Base-by-base conservation (phyloP, 2,888 invertebrate genomes). In the Drosophila subquinaria region DNA sequence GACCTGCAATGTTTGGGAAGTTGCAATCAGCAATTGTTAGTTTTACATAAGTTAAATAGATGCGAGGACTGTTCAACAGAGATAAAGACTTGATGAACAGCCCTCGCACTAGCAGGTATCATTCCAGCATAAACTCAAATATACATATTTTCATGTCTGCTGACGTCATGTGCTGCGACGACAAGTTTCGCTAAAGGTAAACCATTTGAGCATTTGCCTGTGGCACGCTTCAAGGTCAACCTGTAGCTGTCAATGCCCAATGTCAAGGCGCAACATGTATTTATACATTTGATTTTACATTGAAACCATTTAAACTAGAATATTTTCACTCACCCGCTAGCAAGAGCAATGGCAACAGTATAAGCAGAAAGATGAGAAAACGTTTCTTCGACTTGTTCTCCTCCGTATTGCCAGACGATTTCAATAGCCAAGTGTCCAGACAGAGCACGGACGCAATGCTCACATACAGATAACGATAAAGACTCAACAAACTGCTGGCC, bases 281-380 rank as follows among this genome's bases (percentile, higher is more conserved):
- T 59, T 52, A 85, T 76, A 73, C 69, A 73, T 71, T 77, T 62
- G 55, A 59, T 45, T 71, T 80, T 74, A 70, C 63, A 62, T 70
- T 51, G 42, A 23, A 48, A 27, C 23, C 20, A 11, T 52, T 43
- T 15, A 27, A 15, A 23, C 10, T 15, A 30, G 8, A 30, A 30
- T 30, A 43, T 8, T 15, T 36, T 36, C 52, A 94, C 94, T 95
- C 91, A 95, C 95, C 95, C 88, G 93, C 93, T 69, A 95, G 88
- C 66, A 95, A 80, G 48, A 95, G 76, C 50, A 95, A 90, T 0
- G 95, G 94, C 78, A 95, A 75, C 17, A 95, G 76, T 42, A 94
- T 92, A 55, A 95, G 78, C 64, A 93, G 67, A 17, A 92, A 72
- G 8, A 93, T 63, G 15, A 93, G 76, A 71, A 93, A 92, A 57